Conservation (phyloP, 1,140 invertebrate genomes). For the Aphaenogaster floridana region DNA sequence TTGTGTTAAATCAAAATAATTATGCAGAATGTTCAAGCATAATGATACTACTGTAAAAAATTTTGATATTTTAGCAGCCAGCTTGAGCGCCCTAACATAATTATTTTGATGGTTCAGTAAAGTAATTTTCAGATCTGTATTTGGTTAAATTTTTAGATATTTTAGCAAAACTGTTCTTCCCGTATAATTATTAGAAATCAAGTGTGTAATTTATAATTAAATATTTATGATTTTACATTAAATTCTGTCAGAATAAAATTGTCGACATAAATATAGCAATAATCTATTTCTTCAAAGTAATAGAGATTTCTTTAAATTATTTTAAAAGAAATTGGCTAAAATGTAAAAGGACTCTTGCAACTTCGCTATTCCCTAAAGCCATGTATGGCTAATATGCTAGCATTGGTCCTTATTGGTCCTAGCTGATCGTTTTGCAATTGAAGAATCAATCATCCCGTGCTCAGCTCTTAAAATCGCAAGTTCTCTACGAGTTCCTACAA, state of each 20-base stretch:
- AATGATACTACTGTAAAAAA: no score
- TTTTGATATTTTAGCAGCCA: no score
- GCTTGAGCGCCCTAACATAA: no score
- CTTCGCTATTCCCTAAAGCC: neutral
- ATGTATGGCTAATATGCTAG: neutral
- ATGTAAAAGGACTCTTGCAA: neutral
- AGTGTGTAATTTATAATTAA: neutral
- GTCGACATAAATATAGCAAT: neutral
- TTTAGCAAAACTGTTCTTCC: no score
- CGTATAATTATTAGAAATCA: neutral
- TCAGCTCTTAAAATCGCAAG: neutral
- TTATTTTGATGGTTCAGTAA: no score
- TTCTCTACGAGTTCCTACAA: neutral
- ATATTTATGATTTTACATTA: neutral
- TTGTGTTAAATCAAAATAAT: no score
- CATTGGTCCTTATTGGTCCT: no score
- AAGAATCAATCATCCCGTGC: neutral
- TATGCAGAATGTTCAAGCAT: no score
- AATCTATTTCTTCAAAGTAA: neutral
- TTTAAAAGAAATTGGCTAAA: neutral
- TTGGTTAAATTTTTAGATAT: no score
- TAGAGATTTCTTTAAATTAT: neutral
- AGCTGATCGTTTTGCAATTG: neutral
- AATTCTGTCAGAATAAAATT: neutral
- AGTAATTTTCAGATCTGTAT: no score